These are phyloP conservation scores for Sardina pilchardus DNA, from an alignment of 2,113 vertebrate genomes.

Conservation along the genomic window DNA sequence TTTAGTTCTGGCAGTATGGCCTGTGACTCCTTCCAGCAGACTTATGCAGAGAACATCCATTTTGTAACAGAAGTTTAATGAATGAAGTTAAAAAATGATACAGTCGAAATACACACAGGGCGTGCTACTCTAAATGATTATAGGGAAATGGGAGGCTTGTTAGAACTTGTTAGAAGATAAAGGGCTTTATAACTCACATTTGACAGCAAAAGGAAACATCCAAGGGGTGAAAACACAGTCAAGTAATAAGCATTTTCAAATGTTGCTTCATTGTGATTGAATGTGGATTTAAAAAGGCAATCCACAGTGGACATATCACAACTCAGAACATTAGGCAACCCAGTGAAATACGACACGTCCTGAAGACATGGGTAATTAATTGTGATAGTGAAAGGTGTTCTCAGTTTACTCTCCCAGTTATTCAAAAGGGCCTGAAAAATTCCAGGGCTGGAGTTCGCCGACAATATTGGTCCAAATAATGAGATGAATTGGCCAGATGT, in stretches of 20 bases:
- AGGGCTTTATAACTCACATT: constrained; percentile 5
- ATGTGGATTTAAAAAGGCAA: neutral
- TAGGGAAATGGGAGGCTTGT: neutral
- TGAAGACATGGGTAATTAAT: neutral
- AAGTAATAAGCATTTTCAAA: constrained; percentile 26
- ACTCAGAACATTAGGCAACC: neutral
- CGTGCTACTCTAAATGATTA: constrained; percentile 5
- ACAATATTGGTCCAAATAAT: constrained; percentile 31
- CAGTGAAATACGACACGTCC: neutral
- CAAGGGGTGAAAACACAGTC: neutral
- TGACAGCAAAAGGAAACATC: constrained; percentile 15
- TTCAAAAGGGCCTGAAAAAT: neutral
- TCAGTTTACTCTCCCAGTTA: constrained; percentile 20
- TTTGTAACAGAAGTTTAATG: constrained; percentile 45
- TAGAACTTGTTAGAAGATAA: constrained; percentile 10
- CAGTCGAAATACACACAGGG: neutral
- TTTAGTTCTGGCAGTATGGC: constrained; percentile 44
- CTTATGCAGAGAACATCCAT: constrained; percentile 39
- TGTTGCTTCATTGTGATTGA: constrained; percentile 18
- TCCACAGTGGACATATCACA: neutral
- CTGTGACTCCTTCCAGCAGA: constrained; percentile 22
- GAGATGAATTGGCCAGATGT: constrained; percentile 32
- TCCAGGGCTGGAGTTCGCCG: constrained; percentile 14
- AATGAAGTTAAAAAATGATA: constrained; percentile 34
- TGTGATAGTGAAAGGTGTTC: constrained; percentile 7